Evolutionary conservation across 2,888 invertebrate genomes (phyloP).

Genomic region (Agrotis puta): DNA sequence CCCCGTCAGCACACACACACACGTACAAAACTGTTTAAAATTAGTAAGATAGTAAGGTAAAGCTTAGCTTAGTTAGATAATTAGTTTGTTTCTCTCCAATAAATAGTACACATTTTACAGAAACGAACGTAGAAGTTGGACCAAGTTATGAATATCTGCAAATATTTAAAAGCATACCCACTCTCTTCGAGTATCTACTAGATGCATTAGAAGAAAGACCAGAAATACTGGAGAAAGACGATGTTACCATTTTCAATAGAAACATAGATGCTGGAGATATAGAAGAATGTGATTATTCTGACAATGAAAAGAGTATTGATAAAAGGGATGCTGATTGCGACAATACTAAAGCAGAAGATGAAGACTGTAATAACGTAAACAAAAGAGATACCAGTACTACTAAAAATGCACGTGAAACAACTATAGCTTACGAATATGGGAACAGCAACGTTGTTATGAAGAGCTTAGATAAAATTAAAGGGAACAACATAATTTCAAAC

Average conservation of each 20-base stretch:
- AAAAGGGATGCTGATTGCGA: constrained; percentile 33
- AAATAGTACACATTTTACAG: constrained; percentile 47
- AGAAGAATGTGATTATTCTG: constrained; percentile 23
- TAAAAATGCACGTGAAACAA: constrained; percentile 15
- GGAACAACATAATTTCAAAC: constrained; percentile 11
- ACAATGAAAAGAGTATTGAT: neutral
- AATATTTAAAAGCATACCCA: constrained; percentile 77
- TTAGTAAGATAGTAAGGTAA: too few relatives aligned
- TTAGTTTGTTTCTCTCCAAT: neutral
- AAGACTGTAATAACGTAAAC: constrained; percentile 4
- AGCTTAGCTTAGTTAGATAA: too few relatives aligned
- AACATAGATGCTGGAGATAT: constrained; percentile 16
- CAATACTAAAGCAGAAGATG: neutral
- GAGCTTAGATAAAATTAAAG: constrained; percentile 13
- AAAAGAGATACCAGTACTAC: constrained; percentile 46
- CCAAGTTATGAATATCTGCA: constrained; percentile 70
- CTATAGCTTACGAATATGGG: constrained; percentile 48
- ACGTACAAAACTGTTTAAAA: too few relatives aligned
- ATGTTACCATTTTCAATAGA: constrained; percentile 68
- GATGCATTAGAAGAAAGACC: constrained; percentile 75
- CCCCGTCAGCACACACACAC: too few relatives aligned
- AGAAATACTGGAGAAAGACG: constrained; percentile 77
- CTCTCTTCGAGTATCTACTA: constrained; percentile 76
- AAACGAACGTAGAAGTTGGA: constrained; percentile 48
- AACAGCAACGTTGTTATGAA: constrained; percentile 45